phyloP scores from a whole-genome alignment of 2,888 invertebrate species.

The Acronicta leporina region DNA sequence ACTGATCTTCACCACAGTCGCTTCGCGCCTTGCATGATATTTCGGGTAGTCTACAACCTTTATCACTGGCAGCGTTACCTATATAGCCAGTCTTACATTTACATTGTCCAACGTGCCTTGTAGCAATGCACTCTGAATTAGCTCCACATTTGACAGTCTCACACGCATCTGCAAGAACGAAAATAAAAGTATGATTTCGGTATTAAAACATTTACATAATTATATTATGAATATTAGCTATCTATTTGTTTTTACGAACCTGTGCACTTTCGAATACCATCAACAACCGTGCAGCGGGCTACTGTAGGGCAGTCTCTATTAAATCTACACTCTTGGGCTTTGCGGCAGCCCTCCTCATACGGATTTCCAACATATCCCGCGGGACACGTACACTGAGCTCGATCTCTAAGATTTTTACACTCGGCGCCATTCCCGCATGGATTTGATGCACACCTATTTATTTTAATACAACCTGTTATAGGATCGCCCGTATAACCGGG shows the following conservation, averaged over 20 bases:
- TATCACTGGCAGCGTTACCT: conserved; percentile 92
- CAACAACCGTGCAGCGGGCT: conserved; percentile 93
- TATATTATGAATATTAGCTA: background rate
- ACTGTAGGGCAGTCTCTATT: conserved; percentile 94
- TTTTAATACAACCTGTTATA: conserved; percentile 91
- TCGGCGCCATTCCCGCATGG: conserved; percentile 94
- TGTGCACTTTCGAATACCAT: conserved; percentile 94
- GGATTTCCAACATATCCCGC: conserved; percentile 95
- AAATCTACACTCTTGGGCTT: conserved; percentile 94
- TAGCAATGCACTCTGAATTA: conserved; percentile 94
- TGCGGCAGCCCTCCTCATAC: conserved; percentile 94
- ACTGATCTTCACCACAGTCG: conserved; percentile 94
- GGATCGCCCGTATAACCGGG: conserved; percentile 96
- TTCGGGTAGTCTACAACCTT: conserved; percentile 93
- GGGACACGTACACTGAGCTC: conserved; percentile 94
- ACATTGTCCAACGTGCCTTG: conserved; percentile 93
- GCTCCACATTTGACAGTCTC: conserved; percentile 93
- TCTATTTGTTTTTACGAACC: conserved; percentile 71
- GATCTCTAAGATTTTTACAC: conserved; percentile 94
- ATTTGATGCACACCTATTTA: conserved; percentile 93
- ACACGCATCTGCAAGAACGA: conserved; percentile 91
- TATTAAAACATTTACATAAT: too few species aligned
- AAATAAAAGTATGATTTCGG: background rate
- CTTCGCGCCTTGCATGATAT: conserved; percentile 91
- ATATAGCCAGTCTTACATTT: conserved; percentile 94